Base-by-base conservation (phyloP, 2,113 vertebrate species). In the Hystrix brachyura region DNA sequence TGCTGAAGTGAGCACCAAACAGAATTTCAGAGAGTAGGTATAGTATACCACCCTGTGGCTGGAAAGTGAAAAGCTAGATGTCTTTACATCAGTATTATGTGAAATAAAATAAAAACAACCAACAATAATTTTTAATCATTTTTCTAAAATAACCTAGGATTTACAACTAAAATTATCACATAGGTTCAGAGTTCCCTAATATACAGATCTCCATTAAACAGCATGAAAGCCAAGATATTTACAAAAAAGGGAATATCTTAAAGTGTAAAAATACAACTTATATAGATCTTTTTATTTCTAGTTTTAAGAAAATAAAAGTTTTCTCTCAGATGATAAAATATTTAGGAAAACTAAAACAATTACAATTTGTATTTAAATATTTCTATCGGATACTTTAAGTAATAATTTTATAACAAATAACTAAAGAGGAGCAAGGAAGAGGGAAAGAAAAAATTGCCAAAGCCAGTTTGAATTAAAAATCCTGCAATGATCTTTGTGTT, bases 1-100 rank as follows among this genome's bases (percentile, higher is more conserved):
- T 51, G 27, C 46, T 13, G 7, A 51, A 32, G 74, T 7, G 2
- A 78, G 46, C 46, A 8, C 27, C 43, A 25, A 48, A 74, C 72
- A 51, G 5, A 29, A 78, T 78, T 87, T 95, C 79, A 62, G 10
- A 27, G 32, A 60, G 21, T 0, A 6, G 80, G 51, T 32, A 48
- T 13, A 97, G 71, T 89, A 34, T 95, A 95, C 98, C 98, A 98
- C 86, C 98, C 94, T 96, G 98, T 98, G 98, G 98, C 55, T 92
- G 82, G 90, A 32, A 9, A 81, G 59, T 91, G 82, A 57, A 91
- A 97, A 84, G 85, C 76, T 25, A 81, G 3, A 25, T 82, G 72
- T 3, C 60, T 57, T 62, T 89, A 32, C 34, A 90, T 51, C 43
- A 43, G 2, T 34, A 95, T 72, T 86, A 62, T 8, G 9, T 7